Evolutionary conservation across 2,888 invertebrate genomes (phyloP).

Genomic region (Sminthurinus aureus): DNA sequence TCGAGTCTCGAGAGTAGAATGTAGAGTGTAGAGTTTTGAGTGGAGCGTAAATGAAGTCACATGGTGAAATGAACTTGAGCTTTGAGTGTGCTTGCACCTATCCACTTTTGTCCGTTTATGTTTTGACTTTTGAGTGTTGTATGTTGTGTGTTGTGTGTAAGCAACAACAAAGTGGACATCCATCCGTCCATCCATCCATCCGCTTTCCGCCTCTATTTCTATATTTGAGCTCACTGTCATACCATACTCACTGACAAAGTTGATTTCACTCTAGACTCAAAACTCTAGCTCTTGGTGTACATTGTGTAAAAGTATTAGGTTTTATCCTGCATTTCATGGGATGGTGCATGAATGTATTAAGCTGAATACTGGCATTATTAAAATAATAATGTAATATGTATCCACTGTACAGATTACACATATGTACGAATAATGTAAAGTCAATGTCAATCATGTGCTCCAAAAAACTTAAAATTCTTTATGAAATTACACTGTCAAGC

Average conservation of each 20-base stretch:
- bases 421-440: neutral
- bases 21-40: neutral
- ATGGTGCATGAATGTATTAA: no score
- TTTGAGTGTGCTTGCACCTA: neutral
- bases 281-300: no score
- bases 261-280: neutral
- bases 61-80: neutral
- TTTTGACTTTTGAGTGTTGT: no score
- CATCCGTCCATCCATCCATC: slow-evolving; percentile 30
- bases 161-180: slow-evolving; percentile 29
- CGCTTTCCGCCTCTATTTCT: slow-evolving; percentile 25
- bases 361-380: no score
- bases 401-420: no score
- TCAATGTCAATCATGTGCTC: neutral
- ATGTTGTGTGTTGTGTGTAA: no score
- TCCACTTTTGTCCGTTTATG: neutral
- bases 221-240: neutral
- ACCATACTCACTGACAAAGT: neutral
- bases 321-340: no score
- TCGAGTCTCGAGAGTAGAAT: neutral
- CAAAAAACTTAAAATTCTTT: neutral
- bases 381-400: no score
- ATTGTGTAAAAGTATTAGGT: neutral
- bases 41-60: no score
- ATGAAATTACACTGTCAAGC: slow-evolving; percentile 4